Evolutionary conservation across 2,113 vertebrate genomes (phyloP), one percentile per base, ranked within the genome.

Genomic region (Eretmochelys imbricata): DNA sequence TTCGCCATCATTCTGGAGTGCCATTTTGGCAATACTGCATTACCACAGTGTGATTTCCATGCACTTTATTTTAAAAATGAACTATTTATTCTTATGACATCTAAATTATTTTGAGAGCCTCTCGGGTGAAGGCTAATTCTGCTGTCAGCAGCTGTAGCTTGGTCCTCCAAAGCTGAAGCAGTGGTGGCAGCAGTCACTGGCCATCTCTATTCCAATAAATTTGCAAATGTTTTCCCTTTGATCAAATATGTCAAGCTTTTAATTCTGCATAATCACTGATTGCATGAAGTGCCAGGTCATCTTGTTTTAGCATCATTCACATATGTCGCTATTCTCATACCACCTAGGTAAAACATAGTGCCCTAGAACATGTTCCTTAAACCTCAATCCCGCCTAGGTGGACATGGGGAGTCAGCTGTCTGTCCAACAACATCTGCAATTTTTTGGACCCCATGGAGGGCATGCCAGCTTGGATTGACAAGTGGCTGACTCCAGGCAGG

Each of bases 191-290:
- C 69, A 95, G 93, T 94, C 96, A 89, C 75, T 89, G 79, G 17
- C 83, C 91, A 91, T 89, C 76, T 79, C 42, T 54, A 53, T 92
- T 94, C 81, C 0, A 10, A 93, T 89, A 90, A 92, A 95, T 97
- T 87, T 90, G 86, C 80, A 65, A 90, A 46, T 94, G 89, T 82
- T 96, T 96, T 96, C 51, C 38, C 87, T 97, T 94, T 97, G 91
- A 97, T 97, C 92, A 96, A 88, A 94, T 86, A 94, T 87, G 94
- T 96, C 93, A 96, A 72, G 92, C 94, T 97, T 97, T 97, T 97
- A 97, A 96, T 97, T 97, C 92, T 90, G 87, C 79, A 31, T 95
- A 97, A 97, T 95, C 86, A 78, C 54, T 92, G 87, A 94, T 94
- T 0, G 1, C 69, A 91, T 42, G 69, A 95, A 94, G 80, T 95